Evolutionary conservation across 1,140 invertebrate genomes (phyloP).

Genomic region (Akabosia matsudoensis): DNA sequence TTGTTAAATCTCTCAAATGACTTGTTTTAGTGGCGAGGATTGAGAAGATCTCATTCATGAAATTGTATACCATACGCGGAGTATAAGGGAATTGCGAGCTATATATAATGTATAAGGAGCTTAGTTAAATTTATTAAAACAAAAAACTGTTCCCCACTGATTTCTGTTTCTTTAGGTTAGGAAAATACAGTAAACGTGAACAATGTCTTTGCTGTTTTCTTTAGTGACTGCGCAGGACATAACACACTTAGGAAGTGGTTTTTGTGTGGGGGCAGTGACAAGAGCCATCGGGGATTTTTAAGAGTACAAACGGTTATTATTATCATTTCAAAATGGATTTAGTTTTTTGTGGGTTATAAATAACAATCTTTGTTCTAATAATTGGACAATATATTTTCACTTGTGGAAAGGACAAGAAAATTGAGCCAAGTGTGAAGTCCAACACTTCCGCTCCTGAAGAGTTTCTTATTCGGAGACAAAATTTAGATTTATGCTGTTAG

Average conservation of each 20-base stretch:
- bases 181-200: neutral
- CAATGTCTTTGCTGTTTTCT: neutral
- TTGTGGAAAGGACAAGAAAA: neutral
- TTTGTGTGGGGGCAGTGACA: neutral
- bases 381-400: conserved; percentile 8
- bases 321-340: neutral
- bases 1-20: conserved; percentile 18
- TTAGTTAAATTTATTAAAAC: neutral
- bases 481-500: too few species aligned
- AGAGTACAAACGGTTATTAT: neutral
- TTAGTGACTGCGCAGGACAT: neutral
- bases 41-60: neutral
- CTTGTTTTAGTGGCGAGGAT: neutral
- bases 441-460: conserved; percentile 2
- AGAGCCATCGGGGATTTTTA: neutral
- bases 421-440: neutral
- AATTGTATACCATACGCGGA: neutral
- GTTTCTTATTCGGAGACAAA: too few species aligned
- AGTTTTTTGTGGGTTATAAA: neutral
- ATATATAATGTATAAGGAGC: too few species aligned
- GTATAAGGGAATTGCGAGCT: neutral
- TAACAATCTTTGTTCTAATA: conserved; percentile 13
- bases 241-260: neutral
- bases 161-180: conserved; percentile 18
- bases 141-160: neutral